Percentiles rank a stretch among this genome's conserved stretches.
phyloP scores from a whole-genome alignment of 2,797 vertebrate genomes.

The Lithobates pipiens region DNA sequence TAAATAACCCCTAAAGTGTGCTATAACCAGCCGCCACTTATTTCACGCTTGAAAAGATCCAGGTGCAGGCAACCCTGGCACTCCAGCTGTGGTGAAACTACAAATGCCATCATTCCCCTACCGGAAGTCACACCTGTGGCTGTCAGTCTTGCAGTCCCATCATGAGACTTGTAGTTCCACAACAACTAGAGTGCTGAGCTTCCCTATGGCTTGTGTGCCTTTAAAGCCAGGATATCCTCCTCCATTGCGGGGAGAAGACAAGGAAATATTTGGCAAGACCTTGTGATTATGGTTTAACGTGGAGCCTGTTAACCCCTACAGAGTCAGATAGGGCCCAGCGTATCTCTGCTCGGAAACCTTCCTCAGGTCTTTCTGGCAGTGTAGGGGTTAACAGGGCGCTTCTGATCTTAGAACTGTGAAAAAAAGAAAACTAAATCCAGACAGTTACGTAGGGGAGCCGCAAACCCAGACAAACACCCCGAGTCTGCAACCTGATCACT shows the following conservation, averaged over 20 bases:
- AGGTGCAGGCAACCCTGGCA: too few relatives aligned
- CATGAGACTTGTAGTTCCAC: too few relatives aligned
- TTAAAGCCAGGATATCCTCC: background rate
- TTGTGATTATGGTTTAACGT: background rate
- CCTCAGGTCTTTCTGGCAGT: background rate
- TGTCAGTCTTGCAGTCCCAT: too few relatives aligned
- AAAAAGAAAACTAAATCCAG: slow-evolving; percentile 28
- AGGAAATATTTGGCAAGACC: background rate
- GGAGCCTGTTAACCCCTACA: background rate
- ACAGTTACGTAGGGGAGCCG: slow-evolving; percentile 37
- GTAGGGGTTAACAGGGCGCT: slow-evolving; percentile 5
- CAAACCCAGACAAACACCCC: slow-evolving; percentile 47
- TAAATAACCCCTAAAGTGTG: too few relatives aligned
- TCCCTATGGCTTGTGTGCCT: background rate
- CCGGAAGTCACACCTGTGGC: too few relatives aligned
- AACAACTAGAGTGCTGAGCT: too few relatives aligned
- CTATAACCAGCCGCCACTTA: too few relatives aligned
- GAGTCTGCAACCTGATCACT: slow-evolving; percentile 36
- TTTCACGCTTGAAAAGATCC: too few relatives aligned
- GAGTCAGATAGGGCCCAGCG: background rate
- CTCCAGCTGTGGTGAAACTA: too few relatives aligned
- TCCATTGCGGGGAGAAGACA: background rate
- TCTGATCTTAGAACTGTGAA: background rate
- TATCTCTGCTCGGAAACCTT: background rate
- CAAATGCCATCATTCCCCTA: too few relatives aligned